Evolutionary conservation across 2,797 vertebrate genomes (phyloP).

Genomic region (Gobionotothen gibberifrons): DNA sequence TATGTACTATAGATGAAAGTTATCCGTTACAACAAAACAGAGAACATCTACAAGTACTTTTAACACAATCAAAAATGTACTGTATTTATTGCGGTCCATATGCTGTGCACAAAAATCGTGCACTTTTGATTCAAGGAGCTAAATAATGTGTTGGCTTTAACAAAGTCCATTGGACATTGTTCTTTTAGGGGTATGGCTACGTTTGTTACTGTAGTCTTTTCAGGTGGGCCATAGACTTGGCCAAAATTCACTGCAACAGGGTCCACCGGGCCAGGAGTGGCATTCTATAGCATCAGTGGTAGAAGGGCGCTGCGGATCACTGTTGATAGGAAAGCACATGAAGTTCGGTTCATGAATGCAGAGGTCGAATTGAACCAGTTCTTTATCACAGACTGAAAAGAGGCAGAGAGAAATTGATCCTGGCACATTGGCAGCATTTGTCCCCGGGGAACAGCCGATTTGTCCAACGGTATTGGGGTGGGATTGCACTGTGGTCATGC

Average conservation of each 20-base stretch:
- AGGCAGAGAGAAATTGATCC: slow-evolving; percentile 43
- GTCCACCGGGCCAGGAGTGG: background rate
- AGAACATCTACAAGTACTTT: background rate
- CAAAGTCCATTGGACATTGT: background rate
- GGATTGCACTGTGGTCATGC: slow-evolving; percentile 20
- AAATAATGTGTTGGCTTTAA: background rate
- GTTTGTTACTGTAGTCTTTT: slow-evolving; percentile 1
- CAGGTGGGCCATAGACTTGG: slow-evolving; percentile 1
- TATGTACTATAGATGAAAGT: too few species aligned
- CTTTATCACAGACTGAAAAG: slow-evolving; percentile 47
- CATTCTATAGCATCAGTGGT: slow-evolving; percentile 14
- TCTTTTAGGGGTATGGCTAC: background rate
- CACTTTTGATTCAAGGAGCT: background rate
- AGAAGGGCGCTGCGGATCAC: slow-evolving; percentile 1
- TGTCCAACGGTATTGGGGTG: slow-evolving; percentile 41
- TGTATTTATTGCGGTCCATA: background rate
- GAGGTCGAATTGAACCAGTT: slow-evolving; percentile 33
- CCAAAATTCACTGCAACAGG: slow-evolving; percentile 5
- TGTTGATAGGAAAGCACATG: background rate
- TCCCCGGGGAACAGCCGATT: slow-evolving; percentile 47
- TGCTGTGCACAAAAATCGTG: background rate
- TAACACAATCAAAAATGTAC: background rate
- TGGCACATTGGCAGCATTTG: slow-evolving; percentile 55
- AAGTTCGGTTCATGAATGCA: slow-evolving; percentile 11
- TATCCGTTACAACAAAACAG: background rate